Evolutionary conservation across 2,113 vertebrate species (phyloP), one percentile per base, ranked within the genome.

Genomic region (Chrysochloris asiatica): DNA sequence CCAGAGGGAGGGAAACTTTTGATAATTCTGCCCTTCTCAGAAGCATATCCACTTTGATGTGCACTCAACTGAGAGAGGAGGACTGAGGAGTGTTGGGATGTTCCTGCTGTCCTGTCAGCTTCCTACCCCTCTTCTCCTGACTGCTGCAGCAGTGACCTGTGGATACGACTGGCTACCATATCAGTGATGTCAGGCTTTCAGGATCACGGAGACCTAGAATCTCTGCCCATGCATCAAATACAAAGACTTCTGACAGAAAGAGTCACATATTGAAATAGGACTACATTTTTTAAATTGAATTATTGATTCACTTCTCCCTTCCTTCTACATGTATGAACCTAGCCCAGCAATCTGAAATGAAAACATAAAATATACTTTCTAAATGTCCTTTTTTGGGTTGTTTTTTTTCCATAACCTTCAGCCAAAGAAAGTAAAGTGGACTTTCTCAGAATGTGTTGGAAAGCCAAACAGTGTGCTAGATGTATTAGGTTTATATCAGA

Each of bases 381-480:
- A 88, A 88, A 91, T 84, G 54, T 92, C 6, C 11, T 76, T 26
- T 12, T 6, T 59, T 6, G 6, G 8, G 30, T 8, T 9, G 33
- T 65, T 21, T 26, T 81, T 24, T 94, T 93, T 94, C 91, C 67
- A 94, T 10, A 94, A 47, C 14, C 21, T 84, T 86, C 67, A 86
- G 54, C 88, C 91, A 78, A 71, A 69, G 38, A 43, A 59, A 59
- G 41, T 77, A 63, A 52, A 92, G 77, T 76, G 48, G 56, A 79
- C 83, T 73, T 90, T 91, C 77, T 94, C 54, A 86, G 67, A 33
- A 91, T 91, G n/a, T 56, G 24, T 78, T 69, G 72, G 72, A 21
- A 13, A 94, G 93, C 86, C 93, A 93, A 88, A 93, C 83, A 80
- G 45, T 92, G 3, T 94, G 88, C 59, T 95, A 59, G 83, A 94